Base-by-base conservation (phyloP, 2,113 vertebrate genomes). In the Oncorhynchus mykiss region DNA sequence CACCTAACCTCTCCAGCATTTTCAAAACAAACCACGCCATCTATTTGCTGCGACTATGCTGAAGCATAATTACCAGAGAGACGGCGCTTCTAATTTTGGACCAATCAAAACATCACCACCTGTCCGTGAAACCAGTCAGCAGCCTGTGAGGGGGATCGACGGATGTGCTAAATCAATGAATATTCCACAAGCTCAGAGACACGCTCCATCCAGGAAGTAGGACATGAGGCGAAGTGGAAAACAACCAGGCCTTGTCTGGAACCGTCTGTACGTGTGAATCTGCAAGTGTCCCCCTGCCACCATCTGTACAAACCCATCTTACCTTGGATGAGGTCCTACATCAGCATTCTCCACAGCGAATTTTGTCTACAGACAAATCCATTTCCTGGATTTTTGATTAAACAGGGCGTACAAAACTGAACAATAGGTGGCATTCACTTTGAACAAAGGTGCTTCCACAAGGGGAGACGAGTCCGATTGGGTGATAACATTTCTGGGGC, bases 141-240 rank as follows among this genome's bases (percentile, higher is more conserved):
- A 49, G 13, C 3, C 65, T 75, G 73, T 25, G 12, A 8, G 62
- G 62, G n/a, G 66, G 45, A 75, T 13, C 29, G 65, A 34, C 25
- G 48, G 49, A 27, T 18, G 25, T 54, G 48, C 48, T 31, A 75
- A 27, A 27, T 45, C 48, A 22, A 51, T 68, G 20, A 67, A 75
- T 67, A 75, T 65, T 74, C 72, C 72, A 73, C 14, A n/a, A 68
- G 5, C 67, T 27, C 29, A 18, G 67, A 48, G n/a, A 70, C 39
- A 70, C 68, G 11, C 51, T 54, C 39, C 39, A 20, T 68, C 18
- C 31, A 20, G 25, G 8, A 34, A 29, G 25, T 12, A 27, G 27
- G 5, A 18, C 18, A 8, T 67, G 59, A 62, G 59, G 1, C 2
- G 8, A n/a, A 62, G 59, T 22, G 0, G n/a, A 22, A 62, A 24